These are phyloP conservation scores for Xylocampa areola DNA, from an alignment of 2,888 invertebrate species.

Conservation along the genomic window DNA sequence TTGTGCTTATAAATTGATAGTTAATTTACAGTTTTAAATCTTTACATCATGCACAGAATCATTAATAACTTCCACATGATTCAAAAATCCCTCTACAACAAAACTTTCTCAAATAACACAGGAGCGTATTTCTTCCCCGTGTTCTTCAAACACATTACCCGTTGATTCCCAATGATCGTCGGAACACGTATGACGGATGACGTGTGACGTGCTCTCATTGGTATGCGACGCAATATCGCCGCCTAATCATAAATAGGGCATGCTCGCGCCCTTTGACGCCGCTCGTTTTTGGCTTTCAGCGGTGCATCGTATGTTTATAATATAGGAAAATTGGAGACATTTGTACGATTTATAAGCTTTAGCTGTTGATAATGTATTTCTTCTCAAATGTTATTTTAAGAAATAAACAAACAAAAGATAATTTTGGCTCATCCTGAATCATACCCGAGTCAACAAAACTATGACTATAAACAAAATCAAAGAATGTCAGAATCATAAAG, in stretches of 20 bases:
- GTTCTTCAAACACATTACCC: constrained; percentile 56
- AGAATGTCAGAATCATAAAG: too few species aligned
- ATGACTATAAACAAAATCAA: too few species aligned
- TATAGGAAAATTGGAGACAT: constrained; percentile 19
- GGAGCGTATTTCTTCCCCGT: constrained; percentile 20
- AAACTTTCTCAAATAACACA: neutral
- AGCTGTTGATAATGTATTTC: too few species aligned
- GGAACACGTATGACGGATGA: constrained; percentile 68
- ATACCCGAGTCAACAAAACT: too few species aligned
- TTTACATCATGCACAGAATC: too few species aligned
- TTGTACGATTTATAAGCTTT: neutral
- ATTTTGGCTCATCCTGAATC: too few species aligned
- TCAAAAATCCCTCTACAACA: neutral
- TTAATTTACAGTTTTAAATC: too few species aligned
- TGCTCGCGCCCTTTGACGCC: constrained; percentile 58
- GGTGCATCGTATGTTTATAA: constrained; percentile 33
- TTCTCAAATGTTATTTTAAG: too few species aligned
- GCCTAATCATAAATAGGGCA: constrained; percentile 76
- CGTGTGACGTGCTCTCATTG: constrained; percentile 73
- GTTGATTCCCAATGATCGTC: constrained; percentile 62
- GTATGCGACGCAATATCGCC: constrained; percentile 68
- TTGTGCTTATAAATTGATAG: neutral
- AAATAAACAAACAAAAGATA: too few species aligned
- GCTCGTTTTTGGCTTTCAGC: constrained; percentile 44
- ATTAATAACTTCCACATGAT: neutral